These are phyloP conservation scores for Bovichtus variegatus DNA, from an alignment of 2,797 vertebrate genomes.

Conservation along the genomic window DNA sequence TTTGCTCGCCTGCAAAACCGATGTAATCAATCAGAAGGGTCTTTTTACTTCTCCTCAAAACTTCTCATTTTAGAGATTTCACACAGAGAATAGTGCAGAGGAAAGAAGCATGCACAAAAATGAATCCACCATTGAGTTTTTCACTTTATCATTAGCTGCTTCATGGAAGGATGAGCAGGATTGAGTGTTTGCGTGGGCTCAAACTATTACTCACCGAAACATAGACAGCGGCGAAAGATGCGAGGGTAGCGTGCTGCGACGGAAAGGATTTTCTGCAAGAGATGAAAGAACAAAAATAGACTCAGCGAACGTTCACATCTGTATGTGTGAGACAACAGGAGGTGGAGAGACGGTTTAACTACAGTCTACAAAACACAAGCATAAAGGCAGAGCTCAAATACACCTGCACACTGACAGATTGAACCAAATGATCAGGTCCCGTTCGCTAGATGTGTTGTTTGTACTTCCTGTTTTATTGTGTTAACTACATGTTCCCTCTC, in stretches of 20 bases:
- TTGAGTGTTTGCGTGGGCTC: slow-evolving; percentile 23
- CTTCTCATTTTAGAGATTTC: not conserved
- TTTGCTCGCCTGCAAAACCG: not conserved
- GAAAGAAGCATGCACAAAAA: not conserved
- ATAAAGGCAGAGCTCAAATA: slow-evolving; percentile 13
- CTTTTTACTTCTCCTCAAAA: slow-evolving; percentile 6
- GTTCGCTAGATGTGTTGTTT: too few relatives aligned
- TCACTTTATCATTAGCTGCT: not conserved
- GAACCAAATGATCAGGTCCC: too few relatives aligned
- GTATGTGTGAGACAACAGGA: slow-evolving; percentile 22
- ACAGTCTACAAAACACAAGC: not conserved
- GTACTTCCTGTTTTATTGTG: too few relatives aligned
- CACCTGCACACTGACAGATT: not conserved
- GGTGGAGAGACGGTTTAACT: slow-evolving; percentile 1
- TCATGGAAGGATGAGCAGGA: not conserved
- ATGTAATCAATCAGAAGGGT: not conserved
- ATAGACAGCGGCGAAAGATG: slow-evolving; percentile 97
- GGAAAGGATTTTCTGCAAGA: slow-evolving; percentile 97
- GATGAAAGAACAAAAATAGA: slow-evolving; percentile 66
- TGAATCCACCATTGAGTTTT: not conserved
- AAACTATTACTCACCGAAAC: slow-evolving; percentile 92
- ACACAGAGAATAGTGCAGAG: not conserved
- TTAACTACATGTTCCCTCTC: too few relatives aligned
- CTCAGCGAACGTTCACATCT: slow-evolving; percentile 11
- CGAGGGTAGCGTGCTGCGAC: slow-evolving; percentile 97